Percentiles rank a stretch among this genome's conserved stretches.
phyloP scores from a whole-genome alignment of 1,140 invertebrate species.

The Saccostrea glomerata region DNA sequence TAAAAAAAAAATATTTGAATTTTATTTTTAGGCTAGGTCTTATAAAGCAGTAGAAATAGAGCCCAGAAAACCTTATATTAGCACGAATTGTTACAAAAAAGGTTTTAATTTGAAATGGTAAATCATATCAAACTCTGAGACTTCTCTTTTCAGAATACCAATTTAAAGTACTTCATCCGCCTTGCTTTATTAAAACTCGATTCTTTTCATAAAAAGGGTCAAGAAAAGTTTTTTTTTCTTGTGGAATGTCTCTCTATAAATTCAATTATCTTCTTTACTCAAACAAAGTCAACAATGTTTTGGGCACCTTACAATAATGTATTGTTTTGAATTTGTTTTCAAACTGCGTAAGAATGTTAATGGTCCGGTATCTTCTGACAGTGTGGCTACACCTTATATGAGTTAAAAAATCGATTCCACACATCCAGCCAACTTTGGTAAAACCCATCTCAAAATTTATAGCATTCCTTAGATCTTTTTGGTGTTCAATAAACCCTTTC shows the following conservation, averaged over 20 bases:
- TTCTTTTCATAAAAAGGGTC: background rate
- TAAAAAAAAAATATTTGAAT: no score
- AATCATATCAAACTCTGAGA: no score
- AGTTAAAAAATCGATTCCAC: background rate
- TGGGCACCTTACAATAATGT: constrained; percentile 9
- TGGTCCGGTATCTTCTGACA: background rate
- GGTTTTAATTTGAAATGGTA: no score
- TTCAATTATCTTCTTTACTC: constrained; percentile 23
- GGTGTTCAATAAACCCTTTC: background rate
- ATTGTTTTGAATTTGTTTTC: constrained; percentile 37
- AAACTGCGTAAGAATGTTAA: constrained; percentile 11
- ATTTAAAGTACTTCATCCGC: no score
- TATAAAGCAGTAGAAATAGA: no score
- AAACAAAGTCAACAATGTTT: constrained; percentile 11
- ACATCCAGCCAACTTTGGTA: background rate
- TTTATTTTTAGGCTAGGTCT: no score
- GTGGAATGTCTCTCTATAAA: constrained; percentile 10
- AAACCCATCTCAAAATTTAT: background rate
- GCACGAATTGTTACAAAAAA: no score
- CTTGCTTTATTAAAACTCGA: background rate
- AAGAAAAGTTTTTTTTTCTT: background rate
- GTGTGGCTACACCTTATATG: background rate
- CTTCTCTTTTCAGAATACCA: no score
- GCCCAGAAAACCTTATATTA: no score
- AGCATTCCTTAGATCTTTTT: background rate